Conservation (phyloP, 2,113 vertebrate genomes). For the Rostratula benghalensis region DNA sequence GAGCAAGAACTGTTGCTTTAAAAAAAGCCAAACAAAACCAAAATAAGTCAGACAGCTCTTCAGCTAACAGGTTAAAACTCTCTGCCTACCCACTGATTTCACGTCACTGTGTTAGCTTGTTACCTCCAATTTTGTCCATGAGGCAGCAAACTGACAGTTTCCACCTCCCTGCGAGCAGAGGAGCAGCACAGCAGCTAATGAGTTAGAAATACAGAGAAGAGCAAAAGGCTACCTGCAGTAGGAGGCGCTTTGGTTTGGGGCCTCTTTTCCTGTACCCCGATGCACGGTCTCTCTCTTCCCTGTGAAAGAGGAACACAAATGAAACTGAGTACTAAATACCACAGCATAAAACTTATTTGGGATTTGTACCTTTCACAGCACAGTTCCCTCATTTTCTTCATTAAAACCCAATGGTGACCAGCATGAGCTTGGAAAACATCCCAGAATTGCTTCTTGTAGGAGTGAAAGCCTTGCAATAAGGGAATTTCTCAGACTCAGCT, state of each 20-base stretch:
- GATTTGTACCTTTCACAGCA: not conserved
- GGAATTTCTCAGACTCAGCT: not conserved
- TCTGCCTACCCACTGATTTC: not conserved
- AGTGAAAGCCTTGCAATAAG: not conserved
- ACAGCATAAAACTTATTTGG: not conserved
- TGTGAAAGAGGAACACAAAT: conserved; percentile 66
- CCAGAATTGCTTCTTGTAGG: not conserved
- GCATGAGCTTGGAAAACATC: not conserved
- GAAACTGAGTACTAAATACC: not conserved
- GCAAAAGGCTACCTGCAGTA: conserved; percentile 87
- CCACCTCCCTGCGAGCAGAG: not conserved
- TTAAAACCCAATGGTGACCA: not conserved
- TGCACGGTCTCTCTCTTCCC: conserved; percentile 92
- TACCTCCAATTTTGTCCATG: not conserved
- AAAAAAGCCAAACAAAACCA: no score
- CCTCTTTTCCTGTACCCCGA: conserved; percentile 96
- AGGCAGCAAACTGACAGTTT: not conserved
- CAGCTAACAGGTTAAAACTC: not conserved
- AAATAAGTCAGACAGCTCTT: not conserved
- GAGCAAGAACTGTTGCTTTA: not conserved
- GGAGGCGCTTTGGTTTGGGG: conserved; percentile 90
- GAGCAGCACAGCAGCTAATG: not conserved
- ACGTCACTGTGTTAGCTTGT: not conserved
- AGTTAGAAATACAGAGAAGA: conserved; percentile 13
- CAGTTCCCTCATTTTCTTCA: not conserved